Evolutionary conservation across 2,888 invertebrate genomes (phyloP).

Genomic region (Pterostichus niger): DNA sequence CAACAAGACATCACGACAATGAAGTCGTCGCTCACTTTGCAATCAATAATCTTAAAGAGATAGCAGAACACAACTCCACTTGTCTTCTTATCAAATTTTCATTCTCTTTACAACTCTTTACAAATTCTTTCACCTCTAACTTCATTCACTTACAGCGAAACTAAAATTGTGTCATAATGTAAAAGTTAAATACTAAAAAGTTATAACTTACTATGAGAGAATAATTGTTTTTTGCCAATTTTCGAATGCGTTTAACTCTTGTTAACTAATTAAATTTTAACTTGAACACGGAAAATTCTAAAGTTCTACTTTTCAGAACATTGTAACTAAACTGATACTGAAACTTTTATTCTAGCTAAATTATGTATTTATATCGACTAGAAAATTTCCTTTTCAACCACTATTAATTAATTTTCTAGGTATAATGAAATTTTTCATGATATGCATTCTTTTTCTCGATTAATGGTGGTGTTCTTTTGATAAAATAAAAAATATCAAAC

Average conservation of each 20-base stretch:
- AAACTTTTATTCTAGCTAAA: conserved; percentile 7
- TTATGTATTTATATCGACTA: conserved; percentile 6
- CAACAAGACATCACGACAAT: conserved; percentile 61
- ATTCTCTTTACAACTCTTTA: conserved; percentile 5
- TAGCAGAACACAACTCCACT: conserved; percentile 14
- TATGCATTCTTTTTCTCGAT: too few species aligned
- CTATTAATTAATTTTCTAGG: too few species aligned
- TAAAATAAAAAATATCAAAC: too few species aligned
- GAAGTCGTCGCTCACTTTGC: conserved; percentile 55
- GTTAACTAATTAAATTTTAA: conserved; percentile 49
- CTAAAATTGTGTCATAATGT: conserved; percentile 28
- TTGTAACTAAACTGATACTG: neutral
- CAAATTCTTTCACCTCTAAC: conserved; percentile 7
- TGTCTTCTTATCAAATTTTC: conserved; percentile 27
- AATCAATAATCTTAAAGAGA: conserved; percentile 66
- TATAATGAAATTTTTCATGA: too few species aligned
- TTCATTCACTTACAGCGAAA: neutral
- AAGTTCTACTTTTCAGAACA: conserved; percentile 5
- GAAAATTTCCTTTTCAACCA: neutral
- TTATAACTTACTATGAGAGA: neutral
- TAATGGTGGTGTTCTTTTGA: too few species aligned
- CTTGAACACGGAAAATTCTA: conserved; percentile 30
- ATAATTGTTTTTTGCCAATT: conserved; percentile 32
- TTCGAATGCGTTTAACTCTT: conserved; percentile 35
- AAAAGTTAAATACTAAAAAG: conserved; percentile 39